Percentiles rank a stretch among this genome's conserved stretches.
These are phyloP conservation scores for Neuroterus valhalla DNA, from an alignment of 1,140 invertebrate genomes.

Conservation along the genomic window DNA sequence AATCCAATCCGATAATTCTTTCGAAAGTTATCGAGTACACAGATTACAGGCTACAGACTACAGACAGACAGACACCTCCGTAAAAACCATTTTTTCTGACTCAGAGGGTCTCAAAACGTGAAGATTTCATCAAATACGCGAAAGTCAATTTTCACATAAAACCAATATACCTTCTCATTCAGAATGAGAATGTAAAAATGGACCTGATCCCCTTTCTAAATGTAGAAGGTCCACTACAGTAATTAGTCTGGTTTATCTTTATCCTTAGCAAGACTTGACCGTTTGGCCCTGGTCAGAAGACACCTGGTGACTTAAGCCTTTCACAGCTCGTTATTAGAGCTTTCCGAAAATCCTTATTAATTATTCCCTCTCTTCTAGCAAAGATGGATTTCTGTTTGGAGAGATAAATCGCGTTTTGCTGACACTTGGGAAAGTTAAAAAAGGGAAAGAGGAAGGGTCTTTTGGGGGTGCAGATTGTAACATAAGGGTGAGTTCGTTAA, in stretches of 20 bases:
- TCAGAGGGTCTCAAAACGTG: too few species aligned
- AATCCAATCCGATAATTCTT: too few species aligned
- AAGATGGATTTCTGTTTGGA: conserved; percentile 26
- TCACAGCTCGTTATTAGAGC: conserved; percentile 36
- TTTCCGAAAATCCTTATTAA: conserved; percentile 58
- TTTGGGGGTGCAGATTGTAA: conserved; percentile 34
- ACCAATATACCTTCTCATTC: too few species aligned
- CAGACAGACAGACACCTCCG: too few species aligned
- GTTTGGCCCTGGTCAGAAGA: conserved; percentile 53
- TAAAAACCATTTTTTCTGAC: too few species aligned
- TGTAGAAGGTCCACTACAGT: conserved; percentile 35
- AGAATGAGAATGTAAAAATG: neutral
- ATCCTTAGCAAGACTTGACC: conserved; percentile 67
- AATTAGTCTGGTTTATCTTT: conserved; percentile 60
- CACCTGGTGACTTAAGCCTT: conserved; percentile 52
- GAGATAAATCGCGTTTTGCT: conserved; percentile 54
- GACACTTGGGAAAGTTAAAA: conserved; percentile 32
- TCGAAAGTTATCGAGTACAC: too few species aligned
- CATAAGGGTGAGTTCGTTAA: conserved; percentile 54
- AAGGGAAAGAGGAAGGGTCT: conserved; percentile 10
- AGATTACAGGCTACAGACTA: too few species aligned
- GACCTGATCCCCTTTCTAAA: neutral
- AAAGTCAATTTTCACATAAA: too few species aligned
- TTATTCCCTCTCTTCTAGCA: conserved; percentile 53
- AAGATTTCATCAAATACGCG: too few species aligned